A percentile compares a stretch with the other conserved stretches of the same genome.
Evolutionary conservation across 1,140 invertebrate species (phyloP).

Genomic region (Drosophila mojavensis): DNA sequence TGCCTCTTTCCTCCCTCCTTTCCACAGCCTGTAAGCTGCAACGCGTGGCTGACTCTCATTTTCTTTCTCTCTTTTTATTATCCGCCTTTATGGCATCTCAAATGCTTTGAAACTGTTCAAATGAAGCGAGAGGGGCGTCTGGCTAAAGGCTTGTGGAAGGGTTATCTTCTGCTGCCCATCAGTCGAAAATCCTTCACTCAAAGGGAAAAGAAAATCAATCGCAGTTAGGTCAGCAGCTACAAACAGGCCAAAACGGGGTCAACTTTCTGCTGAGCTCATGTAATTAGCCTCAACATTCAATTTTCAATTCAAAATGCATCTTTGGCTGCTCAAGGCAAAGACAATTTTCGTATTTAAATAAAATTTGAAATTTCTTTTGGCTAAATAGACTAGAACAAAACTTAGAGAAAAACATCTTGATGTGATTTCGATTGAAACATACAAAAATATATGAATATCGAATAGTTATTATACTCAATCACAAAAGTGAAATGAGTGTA

Average conservation of each 20-base stretch:
- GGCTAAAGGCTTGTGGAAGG: background rate
- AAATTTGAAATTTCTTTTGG: too few species aligned
- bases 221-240: slow-evolving; percentile 42
- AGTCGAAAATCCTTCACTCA: too few species aligned
- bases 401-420: too few species aligned
- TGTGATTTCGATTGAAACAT: too few species aligned
- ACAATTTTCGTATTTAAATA: too few species aligned
- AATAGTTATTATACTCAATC: too few species aligned
- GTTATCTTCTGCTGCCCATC: background rate
- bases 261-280: slow-evolving; percentile 46
- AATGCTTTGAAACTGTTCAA: slow-evolving; percentile 31
- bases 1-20: background rate
- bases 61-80: slow-evolving; percentile 42
- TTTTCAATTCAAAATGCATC: slow-evolving; percentile 9
- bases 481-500: too few species aligned
- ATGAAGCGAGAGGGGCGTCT: background rate
- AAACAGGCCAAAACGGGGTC: slow-evolving; percentile 35
- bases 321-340: too few species aligned
- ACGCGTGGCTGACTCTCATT: slow-evolving; percentile 69
- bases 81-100: slow-evolving; percentile 44
- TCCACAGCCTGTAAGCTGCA: slow-evolving; percentile 60
- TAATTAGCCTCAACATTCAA: slow-evolving; percentile 56
- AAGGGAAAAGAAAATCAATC: slow-evolving; percentile 51
- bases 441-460: too few species aligned
- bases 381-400: too few species aligned